Evolutionary conservation across 1,140 invertebrate genomes (phyloP), one percentile per base, ranked within the genome.

Genomic region (Odontomachus brunneus): DNA sequence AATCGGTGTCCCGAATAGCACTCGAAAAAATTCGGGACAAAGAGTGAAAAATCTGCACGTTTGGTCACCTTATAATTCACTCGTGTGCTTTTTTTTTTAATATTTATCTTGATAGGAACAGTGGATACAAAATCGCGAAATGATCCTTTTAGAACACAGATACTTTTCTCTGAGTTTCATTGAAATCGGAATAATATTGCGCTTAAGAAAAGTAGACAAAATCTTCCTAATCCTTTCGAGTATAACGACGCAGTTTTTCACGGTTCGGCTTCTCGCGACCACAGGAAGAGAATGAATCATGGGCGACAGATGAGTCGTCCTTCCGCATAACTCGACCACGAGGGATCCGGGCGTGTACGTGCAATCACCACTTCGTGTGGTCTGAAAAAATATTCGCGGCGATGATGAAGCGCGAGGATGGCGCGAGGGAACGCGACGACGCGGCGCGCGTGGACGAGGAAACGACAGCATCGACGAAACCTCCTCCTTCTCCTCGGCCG

Each of bases 231-330:
- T 88, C 81, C 33, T 26, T 22, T 1, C 26, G 63, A 65, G 63
- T n/a, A 66, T 55, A 67, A 57, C 33, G 59, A 44, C 24, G 24
- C 29, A 65, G 72, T 76, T 78, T 82, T 83, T 88, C 33, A 82
- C 53, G 33, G 51, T 51, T 69, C 69, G 55, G 55, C 74, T 74
- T 84, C 80, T 80, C 66, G 38, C 84, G 80, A 87, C 69, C 60
- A 55, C 24, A 51, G 24, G 67, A 53, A 44, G 9, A 11, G 38
- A 44, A 74, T 87, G 86, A 87, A 87, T 87, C 86, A 87, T 51
- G 26, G n/a, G 62, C 85, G 73, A 69, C 24, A 53, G 55, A 60
- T 38, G 15, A 73, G 66, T 76, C 72, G 62, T 69, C 76, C 82
- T 75, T 80, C 83, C 76, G 67, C 62, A 87, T 80, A 62, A 87